Evolutionary conservation across 2,888 invertebrate species (phyloP).

Genomic region (Tiliacea aurago): DNA sequence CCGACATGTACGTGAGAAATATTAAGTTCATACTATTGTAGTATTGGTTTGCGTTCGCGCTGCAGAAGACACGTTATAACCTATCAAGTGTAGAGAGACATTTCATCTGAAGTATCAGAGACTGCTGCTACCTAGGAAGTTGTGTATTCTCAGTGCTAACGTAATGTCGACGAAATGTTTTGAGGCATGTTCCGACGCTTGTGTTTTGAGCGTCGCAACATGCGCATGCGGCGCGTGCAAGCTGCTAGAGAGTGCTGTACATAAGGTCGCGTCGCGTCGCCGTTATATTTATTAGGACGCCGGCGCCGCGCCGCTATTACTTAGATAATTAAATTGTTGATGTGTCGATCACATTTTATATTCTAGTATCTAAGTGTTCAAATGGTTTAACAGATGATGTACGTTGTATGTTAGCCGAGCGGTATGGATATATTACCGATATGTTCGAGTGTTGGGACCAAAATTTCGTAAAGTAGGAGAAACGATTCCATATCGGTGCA

Average conservation of each 20-base stretch:
- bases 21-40: conserved; percentile 38
- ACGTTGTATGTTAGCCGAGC: conserved; percentile 70
- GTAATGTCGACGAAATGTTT: conserved; percentile 26
- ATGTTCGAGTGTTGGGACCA: conserved; percentile 83
- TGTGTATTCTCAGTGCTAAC: conserved; percentile 50
- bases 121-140: conserved; percentile 43
- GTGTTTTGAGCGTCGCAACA: conserved; percentile 27
- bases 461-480: conserved; percentile 81
- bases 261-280: conserved; percentile 48
- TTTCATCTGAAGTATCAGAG: conserved; percentile 30
- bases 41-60: conserved; percentile 46
- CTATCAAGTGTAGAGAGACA: conserved; percentile 51
- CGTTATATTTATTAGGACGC: conserved; percentile 57
- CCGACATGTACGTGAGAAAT: conserved; percentile 38
- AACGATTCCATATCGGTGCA: conserved; percentile 74
- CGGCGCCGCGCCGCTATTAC: conserved; percentile 61
- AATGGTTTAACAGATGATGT: conserved; percentile 76
- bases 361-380: conserved; percentile 82
- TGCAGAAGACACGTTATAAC: conserved; percentile 52
- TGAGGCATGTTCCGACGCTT: conserved; percentile 26
- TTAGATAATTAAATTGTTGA: conserved; percentile 81
- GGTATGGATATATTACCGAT: conserved; percentile 68
- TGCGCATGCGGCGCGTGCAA: conserved; percentile 28
- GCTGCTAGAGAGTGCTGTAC: conserved; percentile 21
- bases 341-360: conserved; percentile 81